Conservation (phyloP, 2,888 invertebrate genomes). For the Psococerastis gibbosa region DNA sequence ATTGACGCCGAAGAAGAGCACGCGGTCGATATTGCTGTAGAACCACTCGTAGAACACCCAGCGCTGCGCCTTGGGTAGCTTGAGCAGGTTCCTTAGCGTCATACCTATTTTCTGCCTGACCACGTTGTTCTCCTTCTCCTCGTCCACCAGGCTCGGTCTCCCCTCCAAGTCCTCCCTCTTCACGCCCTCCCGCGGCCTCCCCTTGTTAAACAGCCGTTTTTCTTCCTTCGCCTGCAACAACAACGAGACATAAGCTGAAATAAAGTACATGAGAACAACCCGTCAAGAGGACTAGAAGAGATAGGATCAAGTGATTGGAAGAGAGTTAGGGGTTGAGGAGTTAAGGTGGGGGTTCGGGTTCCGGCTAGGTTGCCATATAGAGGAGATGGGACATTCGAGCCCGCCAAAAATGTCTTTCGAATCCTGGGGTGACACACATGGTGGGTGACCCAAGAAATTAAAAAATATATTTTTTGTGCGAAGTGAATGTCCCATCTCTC, state of each 20-base stretch:
- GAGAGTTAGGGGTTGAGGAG: too few relatives aligned
- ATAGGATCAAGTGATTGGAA: too few relatives aligned
- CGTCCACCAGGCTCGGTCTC: too few relatives aligned
- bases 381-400: too few relatives aligned
- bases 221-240: neutral
- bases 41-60: slow-evolving; percentile 99
- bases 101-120: slow-evolving; percentile 77
- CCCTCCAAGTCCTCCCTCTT: slow-evolving; percentile 15
- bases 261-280: neutral
- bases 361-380: too few relatives aligned
- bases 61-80: slow-evolving; percentile 94
- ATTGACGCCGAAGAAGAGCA: slow-evolving; percentile 86
- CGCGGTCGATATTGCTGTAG: slow-evolving; percentile 91
- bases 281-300: slow-evolving; percentile 3
- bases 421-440: too few relatives aligned
- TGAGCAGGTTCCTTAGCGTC: slow-evolving; percentile 75
- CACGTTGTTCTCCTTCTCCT: neutral
- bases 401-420: too few relatives aligned
- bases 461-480: too few relatives aligned
- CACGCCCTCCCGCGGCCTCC: slow-evolving; percentile 26
- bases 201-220: slow-evolving; percentile 21
- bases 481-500: too few relatives aligned
- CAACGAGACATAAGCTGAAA: neutral
- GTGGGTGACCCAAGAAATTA: too few relatives aligned
- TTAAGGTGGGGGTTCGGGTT: too few relatives aligned